Evolutionary conservation across 2,113 vertebrate species (phyloP).

Genomic region (Pygoscelis adeliae): DNA sequence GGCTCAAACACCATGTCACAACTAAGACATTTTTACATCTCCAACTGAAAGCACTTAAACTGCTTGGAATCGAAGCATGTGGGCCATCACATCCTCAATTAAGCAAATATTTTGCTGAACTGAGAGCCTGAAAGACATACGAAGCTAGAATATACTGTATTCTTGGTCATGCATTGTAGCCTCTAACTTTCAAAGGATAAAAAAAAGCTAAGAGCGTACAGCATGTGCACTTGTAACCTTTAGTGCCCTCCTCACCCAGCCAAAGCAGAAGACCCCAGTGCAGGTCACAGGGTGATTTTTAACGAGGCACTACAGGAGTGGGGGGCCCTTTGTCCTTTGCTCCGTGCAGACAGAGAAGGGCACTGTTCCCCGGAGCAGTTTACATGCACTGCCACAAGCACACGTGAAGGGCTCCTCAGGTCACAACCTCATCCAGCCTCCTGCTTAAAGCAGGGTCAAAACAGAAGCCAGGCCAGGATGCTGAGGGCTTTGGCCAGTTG

Average conservation of each 20-base stretch:
- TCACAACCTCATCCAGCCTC: neutral
- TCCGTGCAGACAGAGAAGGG: neutral
- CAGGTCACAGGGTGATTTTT: neutral
- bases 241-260: neutral
- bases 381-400: neutral
- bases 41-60: neutral
- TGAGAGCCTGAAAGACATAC: neutral
- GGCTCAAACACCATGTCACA: constrained; percentile 35
- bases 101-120: neutral
- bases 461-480: neutral
- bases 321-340: neutral
- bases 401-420: neutral
- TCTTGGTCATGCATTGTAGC: neutral
- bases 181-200: neutral
- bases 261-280: too few species aligned
- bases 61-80: neutral
- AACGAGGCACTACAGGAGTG: neutral
- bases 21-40: constrained; percentile 44
- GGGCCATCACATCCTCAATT: neutral
- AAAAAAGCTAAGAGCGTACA: neutral
- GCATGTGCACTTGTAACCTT: too few species aligned
- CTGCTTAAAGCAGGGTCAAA: neutral
- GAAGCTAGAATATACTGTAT: neutral
- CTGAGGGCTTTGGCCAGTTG: neutral
- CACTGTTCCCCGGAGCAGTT: neutral